Percentiles rank a stretch among this genome's conserved stretches.
Conservation (phyloP, 1,140 invertebrate genomes). For the Triops longicaudatus region DNA sequence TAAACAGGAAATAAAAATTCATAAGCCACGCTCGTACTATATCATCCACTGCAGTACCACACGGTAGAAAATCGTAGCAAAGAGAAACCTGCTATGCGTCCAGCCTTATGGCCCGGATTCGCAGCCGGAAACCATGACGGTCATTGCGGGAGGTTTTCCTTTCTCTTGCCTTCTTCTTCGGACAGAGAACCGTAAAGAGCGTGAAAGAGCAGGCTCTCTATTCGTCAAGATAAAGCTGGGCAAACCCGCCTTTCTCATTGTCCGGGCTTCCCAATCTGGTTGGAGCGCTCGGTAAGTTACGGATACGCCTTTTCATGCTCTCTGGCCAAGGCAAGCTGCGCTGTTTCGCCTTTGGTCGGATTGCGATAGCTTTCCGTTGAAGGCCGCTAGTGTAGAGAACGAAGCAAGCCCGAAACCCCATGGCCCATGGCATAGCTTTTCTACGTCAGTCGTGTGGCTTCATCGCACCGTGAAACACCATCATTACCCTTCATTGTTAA, state of each 20-base stretch:
- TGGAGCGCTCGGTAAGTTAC: not conserved
- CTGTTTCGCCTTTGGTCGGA: not conserved
- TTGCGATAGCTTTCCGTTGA: not conserved
- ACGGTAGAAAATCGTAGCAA: not conserved
- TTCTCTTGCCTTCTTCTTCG: not conserved
- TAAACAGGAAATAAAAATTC: not conserved
- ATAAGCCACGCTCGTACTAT: not conserved
- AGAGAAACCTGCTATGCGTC: not conserved
- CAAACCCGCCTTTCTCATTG: not conserved
- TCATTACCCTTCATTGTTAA: not conserved
- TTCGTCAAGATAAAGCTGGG: not conserved
- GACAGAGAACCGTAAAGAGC: not conserved
- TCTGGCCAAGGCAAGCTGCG: not conserved
- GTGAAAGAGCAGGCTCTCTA: not conserved
- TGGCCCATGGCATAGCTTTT: not conserved
- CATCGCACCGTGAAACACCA: conserved; percentile 7
- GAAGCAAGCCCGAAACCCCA: not conserved
- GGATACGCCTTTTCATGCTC: not conserved
- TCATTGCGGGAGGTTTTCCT: not conserved
- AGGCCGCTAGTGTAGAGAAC: not conserved
- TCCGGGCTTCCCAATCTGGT: not conserved
- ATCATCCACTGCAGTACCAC: not conserved
- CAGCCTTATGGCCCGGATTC: not conserved
- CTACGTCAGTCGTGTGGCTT: conserved; percentile 5
- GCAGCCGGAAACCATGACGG: not conserved